Evolutionary conservation across 2,113 vertebrate genomes (phyloP).

Genomic region (Callaeas wilsoni): DNA sequence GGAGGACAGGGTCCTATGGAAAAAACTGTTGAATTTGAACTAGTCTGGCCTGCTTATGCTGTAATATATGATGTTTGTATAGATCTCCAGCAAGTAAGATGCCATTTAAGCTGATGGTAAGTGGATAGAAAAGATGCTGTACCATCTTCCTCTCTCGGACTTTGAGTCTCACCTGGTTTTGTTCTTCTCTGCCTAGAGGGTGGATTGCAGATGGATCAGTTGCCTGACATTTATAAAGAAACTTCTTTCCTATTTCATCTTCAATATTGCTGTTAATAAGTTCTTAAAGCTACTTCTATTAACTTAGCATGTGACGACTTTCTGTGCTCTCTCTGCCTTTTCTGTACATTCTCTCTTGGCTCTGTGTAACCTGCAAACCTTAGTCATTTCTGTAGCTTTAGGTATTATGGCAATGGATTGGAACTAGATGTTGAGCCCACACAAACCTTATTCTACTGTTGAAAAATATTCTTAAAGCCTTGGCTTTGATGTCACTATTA

Average conservation of each 20-base stretch:
- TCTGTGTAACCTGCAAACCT: neutral
- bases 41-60: neutral
- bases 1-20: neutral
- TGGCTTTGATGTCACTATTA: conserved; percentile 7
- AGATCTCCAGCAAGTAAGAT: neutral
- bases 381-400: neutral
- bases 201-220: neutral
- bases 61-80: neutral
- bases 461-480: neutral
- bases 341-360: neutral
- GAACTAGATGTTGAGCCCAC: neutral
- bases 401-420: neutral
- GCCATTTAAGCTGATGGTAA: neutral
- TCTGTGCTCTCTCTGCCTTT: neutral
- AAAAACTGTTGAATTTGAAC: neutral
- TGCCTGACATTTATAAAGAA: neutral
- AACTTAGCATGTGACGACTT: neutral
- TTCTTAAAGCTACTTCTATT: neutral
- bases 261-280: neutral
- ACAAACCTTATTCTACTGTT: neutral
- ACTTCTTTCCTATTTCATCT: neutral
- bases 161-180: neutral
- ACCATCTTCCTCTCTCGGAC: neutral
- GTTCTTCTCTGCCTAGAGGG: neutral
- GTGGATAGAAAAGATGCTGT: neutral